Conservation (phyloP, 2,888 invertebrate species). For the Cosmia pyralina region DNA sequence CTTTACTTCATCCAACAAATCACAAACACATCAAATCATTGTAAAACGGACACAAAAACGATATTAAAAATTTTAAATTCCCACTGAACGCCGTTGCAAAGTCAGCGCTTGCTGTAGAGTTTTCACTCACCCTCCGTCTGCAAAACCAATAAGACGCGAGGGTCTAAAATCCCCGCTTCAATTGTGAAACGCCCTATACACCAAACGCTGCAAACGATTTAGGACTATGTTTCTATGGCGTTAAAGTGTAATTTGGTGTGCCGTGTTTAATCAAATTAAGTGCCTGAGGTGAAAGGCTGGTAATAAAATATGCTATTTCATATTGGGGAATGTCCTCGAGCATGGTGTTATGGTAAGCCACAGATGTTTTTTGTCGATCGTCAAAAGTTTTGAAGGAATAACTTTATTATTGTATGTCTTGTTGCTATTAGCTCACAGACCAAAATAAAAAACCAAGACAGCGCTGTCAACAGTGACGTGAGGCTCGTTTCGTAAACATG, state of each 20-base stretch:
- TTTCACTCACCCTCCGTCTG: constrained; percentile 83
- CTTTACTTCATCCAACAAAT: not conserved
- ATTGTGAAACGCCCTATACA: constrained; percentile 81
- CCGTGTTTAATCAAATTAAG: constrained; percentile 69
- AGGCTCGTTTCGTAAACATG: too few species aligned
- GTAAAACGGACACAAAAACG: not conserved
- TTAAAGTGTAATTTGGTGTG: constrained; percentile 63
- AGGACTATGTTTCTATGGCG: constrained; percentile 50
- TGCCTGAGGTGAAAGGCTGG: constrained; percentile 76
- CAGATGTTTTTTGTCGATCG: constrained; percentile 62
- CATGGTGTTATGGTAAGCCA: constrained; percentile 66
- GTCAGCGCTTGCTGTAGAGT: constrained; percentile 77
- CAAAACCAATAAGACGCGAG: constrained; percentile 89
- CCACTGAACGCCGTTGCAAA: constrained; percentile 77
- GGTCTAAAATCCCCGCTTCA: constrained; percentile 77
- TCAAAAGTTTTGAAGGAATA: constrained; percentile 64
- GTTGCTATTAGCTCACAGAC: not conserved
- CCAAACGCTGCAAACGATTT: constrained; percentile 60
- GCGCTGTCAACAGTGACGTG: too few species aligned
- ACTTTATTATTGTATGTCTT: constrained; percentile 11
- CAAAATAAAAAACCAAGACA: too few species aligned
- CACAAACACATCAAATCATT: not conserved
- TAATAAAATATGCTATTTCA: constrained; percentile 72
- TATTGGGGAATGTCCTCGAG: constrained; percentile 74
- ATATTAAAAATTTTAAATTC: constrained; percentile 42